These are phyloP conservation scores for Platysternon megacephalum DNA, from an alignment of 2,113 vertebrate genomes.

Conservation along the genomic window DNA sequence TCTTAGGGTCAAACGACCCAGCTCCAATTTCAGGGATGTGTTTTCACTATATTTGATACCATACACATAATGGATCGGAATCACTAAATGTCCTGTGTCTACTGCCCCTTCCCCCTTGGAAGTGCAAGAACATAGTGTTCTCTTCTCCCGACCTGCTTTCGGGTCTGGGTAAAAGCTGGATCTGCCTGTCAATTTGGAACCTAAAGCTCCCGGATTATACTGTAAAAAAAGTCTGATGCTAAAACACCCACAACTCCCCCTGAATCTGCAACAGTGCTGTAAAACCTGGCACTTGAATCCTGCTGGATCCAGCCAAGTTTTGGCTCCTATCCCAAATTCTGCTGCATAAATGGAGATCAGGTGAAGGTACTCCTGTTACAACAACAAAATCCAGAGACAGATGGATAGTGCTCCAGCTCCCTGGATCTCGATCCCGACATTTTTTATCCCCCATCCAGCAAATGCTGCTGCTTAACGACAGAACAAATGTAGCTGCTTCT, in stretches of 20 bases:
- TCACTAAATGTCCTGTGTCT: background rate
- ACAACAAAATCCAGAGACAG: slow-evolving; percentile 15
- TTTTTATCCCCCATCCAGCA: background rate
- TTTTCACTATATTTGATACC: background rate
- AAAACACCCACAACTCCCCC: background rate
- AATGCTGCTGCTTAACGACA: background rate
- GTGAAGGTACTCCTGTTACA: background rate
- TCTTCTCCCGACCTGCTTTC: background rate
- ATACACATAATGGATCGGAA: background rate
- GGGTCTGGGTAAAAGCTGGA: background rate
- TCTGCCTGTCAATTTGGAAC: background rate
- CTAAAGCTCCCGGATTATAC: background rate
- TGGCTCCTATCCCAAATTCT: background rate
- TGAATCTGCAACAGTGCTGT: slow-evolving; percentile 2
- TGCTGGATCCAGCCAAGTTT: slow-evolving; percentile 28
- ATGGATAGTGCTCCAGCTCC: background rate
- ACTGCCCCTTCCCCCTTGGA: background rate
- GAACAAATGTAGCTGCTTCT: background rate
- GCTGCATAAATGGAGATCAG: background rate
- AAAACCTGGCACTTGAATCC: slow-evolving; percentile 39
- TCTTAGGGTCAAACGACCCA: slow-evolving; percentile 20
- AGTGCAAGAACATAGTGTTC: background rate
- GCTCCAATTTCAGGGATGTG: background rate
- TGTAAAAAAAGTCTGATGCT: background rate
- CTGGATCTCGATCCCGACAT: background rate